These are phyloP conservation scores for Pseudomugil tenellus DNA, from an alignment of 2,797 vertebrate species.

Conservation along the genomic window DNA sequence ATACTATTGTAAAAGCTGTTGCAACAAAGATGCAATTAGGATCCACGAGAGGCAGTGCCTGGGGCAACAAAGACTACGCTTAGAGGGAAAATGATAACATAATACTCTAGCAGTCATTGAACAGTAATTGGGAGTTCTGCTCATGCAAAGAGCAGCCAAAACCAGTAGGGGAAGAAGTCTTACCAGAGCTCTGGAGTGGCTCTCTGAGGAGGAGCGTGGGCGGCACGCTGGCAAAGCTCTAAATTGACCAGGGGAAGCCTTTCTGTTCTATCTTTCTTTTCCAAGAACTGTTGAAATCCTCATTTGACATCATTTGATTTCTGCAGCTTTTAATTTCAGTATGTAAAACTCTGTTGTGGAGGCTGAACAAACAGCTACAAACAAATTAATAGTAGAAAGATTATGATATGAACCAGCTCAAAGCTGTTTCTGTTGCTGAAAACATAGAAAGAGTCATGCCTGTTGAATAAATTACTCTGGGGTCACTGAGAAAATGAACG, in stretches of 20 bases:
- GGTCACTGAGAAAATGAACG: slow-evolving; percentile 47
- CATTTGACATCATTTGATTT: slow-evolving; percentile 44
- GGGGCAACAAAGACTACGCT: slow-evolving; percentile 15
- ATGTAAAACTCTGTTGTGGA: slow-evolving; percentile 11
- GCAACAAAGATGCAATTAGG: slow-evolving; percentile 1
- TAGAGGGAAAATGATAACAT: slow-evolving; percentile 24
- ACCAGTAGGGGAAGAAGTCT: slow-evolving; percentile 44
- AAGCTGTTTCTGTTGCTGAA: slow-evolving; percentile 25
- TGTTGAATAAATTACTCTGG: slow-evolving; percentile 56
- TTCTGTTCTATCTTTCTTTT: slow-evolving; percentile 53
- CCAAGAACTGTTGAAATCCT: slow-evolving; percentile 48
- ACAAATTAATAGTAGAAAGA: slow-evolving; percentile 33
- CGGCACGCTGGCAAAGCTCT: slow-evolving; percentile 63
- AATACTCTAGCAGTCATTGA: slow-evolving; percentile 34
- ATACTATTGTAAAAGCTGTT: slow-evolving; percentile 1
- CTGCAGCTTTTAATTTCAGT: slow-evolving; percentile 34
- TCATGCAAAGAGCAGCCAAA: slow-evolving; percentile 56
- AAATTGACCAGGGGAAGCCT: slow-evolving; percentile 55
- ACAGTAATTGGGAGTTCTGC: slow-evolving; percentile 48
- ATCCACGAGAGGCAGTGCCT: slow-evolving; percentile 10
- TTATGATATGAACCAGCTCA: slow-evolving; percentile 12
- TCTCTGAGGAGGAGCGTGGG: slow-evolving; percentile 64
- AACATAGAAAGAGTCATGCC: slow-evolving; percentile 37
- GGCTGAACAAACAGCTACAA: slow-evolving; percentile 24
- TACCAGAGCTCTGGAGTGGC: slow-evolving; percentile 45